phyloP scores from a whole-genome alignment of 2,113 vertebrate genomes.

The Mormyrus lacerda region DNA sequence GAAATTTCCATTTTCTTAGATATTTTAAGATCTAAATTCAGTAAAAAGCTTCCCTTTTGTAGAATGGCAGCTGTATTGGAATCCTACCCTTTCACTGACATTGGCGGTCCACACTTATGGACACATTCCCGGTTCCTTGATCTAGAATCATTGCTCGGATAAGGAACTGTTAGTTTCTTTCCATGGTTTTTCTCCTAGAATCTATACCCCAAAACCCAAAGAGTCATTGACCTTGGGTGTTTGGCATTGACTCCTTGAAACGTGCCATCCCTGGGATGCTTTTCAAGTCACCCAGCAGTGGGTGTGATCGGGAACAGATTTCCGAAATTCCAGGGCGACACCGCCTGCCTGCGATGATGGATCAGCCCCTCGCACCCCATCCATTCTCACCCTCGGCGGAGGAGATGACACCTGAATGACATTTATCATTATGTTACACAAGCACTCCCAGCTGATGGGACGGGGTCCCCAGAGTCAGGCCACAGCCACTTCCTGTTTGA shows the following conservation, averaged over 20 bases:
- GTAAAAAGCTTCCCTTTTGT: background rate
- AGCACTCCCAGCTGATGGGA: slow-evolving; percentile 49
- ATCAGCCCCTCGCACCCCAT: slow-evolving; percentile 76
- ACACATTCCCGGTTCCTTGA: background rate
- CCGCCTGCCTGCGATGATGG: slow-evolving; percentile 78
- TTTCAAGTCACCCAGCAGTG: slow-evolving; percentile 77
- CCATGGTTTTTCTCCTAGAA: background rate
- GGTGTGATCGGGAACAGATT: slow-evolving; percentile 89
- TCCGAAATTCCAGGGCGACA: slow-evolving; percentile 81
- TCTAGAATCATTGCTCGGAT: background rate
- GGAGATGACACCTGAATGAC: slow-evolving; percentile 77
- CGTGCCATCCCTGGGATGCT: slow-evolving; percentile 78
- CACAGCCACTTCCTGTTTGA: slow-evolving; percentile 36
- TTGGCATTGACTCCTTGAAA: slow-evolving; percentile 95
- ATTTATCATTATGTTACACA: slow-evolving; percentile 77
- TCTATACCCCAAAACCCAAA: slow-evolving; percentile 88
- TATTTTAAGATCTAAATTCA: background rate
- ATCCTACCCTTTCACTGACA: background rate
- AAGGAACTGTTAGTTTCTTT: background rate
- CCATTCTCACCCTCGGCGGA: slow-evolving; percentile 74
- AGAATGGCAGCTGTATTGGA: background rate
- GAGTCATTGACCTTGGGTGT: slow-evolving; percentile 97
- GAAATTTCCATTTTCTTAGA: background rate
- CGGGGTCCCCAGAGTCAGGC: slow-evolving; percentile 47
- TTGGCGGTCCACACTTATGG: background rate